These are phyloP conservation scores for Callorhinus ursinus DNA, from an alignment of 2,113 vertebrate species.

Conservation along the genomic window DNA sequence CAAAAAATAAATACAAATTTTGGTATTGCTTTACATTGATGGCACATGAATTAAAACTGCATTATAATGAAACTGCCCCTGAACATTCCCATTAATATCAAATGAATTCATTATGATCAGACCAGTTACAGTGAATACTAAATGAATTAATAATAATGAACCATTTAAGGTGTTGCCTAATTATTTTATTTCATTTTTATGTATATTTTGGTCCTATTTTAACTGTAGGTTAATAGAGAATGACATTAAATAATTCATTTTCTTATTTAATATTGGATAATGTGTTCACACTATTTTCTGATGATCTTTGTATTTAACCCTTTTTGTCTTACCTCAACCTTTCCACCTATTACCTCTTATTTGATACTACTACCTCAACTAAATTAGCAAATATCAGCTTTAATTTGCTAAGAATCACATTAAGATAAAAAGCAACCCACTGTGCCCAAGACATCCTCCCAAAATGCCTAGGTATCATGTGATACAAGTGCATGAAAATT, in stretches of 20 bases:
- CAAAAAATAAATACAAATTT: constrained; percentile 86
- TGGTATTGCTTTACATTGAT: constrained; percentile 85
- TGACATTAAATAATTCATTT: constrained; percentile 85
- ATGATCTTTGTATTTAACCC: constrained; percentile 44
- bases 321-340: constrained; percentile 55
- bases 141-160: constrained; percentile 91
- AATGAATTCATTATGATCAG: constrained; percentile 90
- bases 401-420: not conserved
- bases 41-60: constrained; percentile 86
- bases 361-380: not conserved
- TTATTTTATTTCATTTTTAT: constrained; percentile 91
- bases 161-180: constrained; percentile 87
- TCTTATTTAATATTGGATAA: constrained; percentile 75
- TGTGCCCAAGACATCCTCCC: not conserved
- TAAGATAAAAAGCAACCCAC: not conserved
- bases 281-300: constrained; percentile 66
- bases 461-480: not conserved
- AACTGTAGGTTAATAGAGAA: constrained; percentile 87
- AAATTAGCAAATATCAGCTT: not conserved
- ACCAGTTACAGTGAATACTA: constrained; percentile 86
- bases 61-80: constrained; percentile 87
- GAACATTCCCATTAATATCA: constrained; percentile 88
- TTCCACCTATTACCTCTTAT: constrained; percentile 13
- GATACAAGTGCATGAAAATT: not conserved
- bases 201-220: constrained; percentile 86